Evolutionary conservation across 2,797 vertebrate genomes (phyloP).

Genomic region (Clarias laeviceps): DNA sequence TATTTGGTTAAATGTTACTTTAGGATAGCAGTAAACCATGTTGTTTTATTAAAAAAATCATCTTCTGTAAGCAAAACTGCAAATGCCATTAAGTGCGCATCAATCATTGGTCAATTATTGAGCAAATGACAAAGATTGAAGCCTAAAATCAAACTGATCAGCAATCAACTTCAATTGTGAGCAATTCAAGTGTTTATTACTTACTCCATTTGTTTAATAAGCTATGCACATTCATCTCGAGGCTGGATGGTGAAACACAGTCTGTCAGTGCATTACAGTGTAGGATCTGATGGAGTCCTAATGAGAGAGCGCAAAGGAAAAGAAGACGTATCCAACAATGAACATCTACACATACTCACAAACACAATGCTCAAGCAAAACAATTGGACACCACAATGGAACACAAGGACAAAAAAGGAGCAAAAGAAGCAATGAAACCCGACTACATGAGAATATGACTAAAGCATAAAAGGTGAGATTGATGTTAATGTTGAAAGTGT

Average conservation of each 20-base stretch:
- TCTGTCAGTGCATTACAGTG: slow-evolving; percentile 58
- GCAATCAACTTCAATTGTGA: not conserved
- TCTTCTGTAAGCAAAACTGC: not conserved
- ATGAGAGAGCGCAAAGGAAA: slow-evolving; percentile 53
- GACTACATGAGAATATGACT: no score
- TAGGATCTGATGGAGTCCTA: slow-evolving; percentile 62
- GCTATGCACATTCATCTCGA: slow-evolving; percentile 80
- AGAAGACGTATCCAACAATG: slow-evolving; percentile 40
- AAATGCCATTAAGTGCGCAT: not conserved
- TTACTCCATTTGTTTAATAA: slow-evolving; percentile 79
- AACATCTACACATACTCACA: slow-evolving; percentile 37
- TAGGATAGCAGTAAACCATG: not conserved
- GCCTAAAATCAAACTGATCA: not conserved
- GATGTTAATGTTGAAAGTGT: not conserved
- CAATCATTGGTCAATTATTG: not conserved
- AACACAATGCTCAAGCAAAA: slow-evolving; percentile 37
- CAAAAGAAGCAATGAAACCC: not conserved
- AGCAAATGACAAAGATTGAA: not conserved
- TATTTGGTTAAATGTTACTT: not conserved
- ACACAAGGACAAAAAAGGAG: not conserved
- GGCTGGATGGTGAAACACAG: slow-evolving; percentile 49
- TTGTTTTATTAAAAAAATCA: no score
- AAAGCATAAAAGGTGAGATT: not conserved
- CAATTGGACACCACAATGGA: not conserved
- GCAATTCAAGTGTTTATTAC: slow-evolving; percentile 57